These are phyloP conservation scores for Rotaria sp. DNA, from an alignment of 2,888 invertebrate species.

Conservation along the genomic window DNA sequence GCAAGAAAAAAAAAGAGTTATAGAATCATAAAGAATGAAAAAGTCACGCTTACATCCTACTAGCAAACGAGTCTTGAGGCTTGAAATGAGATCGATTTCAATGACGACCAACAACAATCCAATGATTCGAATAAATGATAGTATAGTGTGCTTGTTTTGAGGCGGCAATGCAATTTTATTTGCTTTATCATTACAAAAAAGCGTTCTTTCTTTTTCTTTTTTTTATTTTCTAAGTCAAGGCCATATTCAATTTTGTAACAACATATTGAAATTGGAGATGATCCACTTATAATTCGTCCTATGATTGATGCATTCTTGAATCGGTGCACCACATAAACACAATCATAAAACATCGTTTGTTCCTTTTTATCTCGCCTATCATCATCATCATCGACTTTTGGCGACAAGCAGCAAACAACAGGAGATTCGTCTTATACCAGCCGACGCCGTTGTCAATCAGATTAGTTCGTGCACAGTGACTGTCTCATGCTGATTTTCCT, in stretches of 20 bases:
- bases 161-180: slow-evolving; percentile 5
- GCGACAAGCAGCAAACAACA: background rate
- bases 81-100: background rate
- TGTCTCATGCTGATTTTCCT: background rate
- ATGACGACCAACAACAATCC: background rate
- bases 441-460: background rate
- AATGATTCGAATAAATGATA: slow-evolving; percentile 1
- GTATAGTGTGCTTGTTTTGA: background rate
- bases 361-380: background rate
- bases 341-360: background rate
- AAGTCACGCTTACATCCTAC: background rate
- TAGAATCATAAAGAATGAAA: background rate
- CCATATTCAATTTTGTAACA: background rate
- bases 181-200: background rate
- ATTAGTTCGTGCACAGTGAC: background rate
- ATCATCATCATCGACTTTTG: background rate
- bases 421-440: background rate
- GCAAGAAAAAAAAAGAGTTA: background rate
- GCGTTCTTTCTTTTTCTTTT: background rate
- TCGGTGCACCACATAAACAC: background rate
- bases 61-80: background rate
- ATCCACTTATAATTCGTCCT: background rate
- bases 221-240: background rate
- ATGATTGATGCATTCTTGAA: background rate
- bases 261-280: background rate